A percentile compares a stretch with the other conserved stretches of the same genome.
Evolutionary conservation across 35 echinoderm and acorn worm species (phyloP).

Genomic region (Hemicentrotus pulcherrimus): DNA sequence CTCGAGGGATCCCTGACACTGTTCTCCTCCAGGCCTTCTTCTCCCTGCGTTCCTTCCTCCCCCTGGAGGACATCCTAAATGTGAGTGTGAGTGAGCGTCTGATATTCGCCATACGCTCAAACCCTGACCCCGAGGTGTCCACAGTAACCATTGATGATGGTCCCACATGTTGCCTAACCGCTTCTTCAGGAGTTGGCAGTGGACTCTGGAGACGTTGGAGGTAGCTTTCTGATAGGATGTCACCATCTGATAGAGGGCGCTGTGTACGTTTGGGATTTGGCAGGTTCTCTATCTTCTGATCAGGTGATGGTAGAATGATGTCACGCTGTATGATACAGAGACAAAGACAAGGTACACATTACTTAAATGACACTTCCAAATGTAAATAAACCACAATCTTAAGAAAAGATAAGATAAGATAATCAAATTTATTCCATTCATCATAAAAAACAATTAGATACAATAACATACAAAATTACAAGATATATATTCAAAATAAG

Average conservation of each 20-base stretch:
- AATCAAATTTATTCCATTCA: too few species aligned
- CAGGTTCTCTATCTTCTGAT: conserved; percentile 65
- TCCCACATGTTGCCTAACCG: conserved; percentile 63
- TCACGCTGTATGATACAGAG: conserved; percentile 50
- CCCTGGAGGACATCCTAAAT: conserved; percentile 44
- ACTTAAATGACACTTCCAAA: not conserved
- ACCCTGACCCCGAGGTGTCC: conserved; percentile 80
- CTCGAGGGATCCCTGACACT: conserved; percentile 70
- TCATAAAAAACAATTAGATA: too few species aligned
- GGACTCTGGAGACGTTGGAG: conserved; percentile 63
- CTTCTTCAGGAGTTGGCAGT: conserved; percentile 92
- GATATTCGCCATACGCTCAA: conserved; percentile 87
- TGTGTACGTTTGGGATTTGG: conserved; percentile 62
- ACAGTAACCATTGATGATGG: conserved; percentile 73
- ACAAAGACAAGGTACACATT: not conserved
- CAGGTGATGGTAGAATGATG: conserved; percentile 64
- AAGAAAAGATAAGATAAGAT: too few species aligned
- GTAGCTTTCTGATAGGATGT: conserved; percentile 65
- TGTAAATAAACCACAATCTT: not conserved
- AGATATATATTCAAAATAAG: too few species aligned
- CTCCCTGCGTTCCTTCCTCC: conserved; percentile 56
- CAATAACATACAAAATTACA: too few species aligned
- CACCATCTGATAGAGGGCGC: conserved; percentile 79
- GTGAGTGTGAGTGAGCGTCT: conserved; percentile 71
- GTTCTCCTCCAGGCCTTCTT: conserved; percentile 75